Percentiles rank a stretch among this genome's conserved stretches.
These are phyloP conservation scores for Eutrigla gurnardus DNA, from an alignment of 2,797 vertebrate species.

Conservation along the genomic window DNA sequence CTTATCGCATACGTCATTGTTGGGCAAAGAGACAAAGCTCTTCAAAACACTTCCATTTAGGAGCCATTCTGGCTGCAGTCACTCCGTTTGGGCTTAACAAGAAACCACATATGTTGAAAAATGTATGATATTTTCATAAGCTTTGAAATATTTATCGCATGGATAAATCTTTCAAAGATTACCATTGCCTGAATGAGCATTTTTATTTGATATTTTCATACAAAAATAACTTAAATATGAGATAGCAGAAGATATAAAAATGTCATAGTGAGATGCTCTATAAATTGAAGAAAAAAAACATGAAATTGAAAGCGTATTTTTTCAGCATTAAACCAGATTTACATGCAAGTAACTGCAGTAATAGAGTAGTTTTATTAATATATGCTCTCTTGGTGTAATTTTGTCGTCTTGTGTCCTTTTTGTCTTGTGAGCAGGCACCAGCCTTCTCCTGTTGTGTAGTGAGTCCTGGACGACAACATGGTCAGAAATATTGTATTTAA, in stretches of 20 bases:
- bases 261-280: not conserved
- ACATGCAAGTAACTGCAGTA: not conserved
- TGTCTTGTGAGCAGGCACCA: too few relatives aligned
- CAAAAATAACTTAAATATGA: slow-evolving; percentile 6
- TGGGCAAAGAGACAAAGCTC: slow-evolving; percentile 9
- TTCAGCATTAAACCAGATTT: slow-evolving; percentile 1
- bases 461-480: not conserved
- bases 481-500: not conserved
- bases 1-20: not conserved
- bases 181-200: too few relatives aligned
- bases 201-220: slow-evolving; percentile 14
- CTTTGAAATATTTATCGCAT: too few relatives aligned
- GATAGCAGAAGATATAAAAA: not conserved
- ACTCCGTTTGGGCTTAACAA: not conserved
- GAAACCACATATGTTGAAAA: slow-evolving; percentile 36
- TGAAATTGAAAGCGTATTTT: not conserved
- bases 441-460: not conserved
- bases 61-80: slow-evolving; percentile 31
- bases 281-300: not conserved
- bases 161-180: too few relatives aligned
- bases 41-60: slow-evolving; percentile 22
- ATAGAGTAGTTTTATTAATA: too few relatives aligned
- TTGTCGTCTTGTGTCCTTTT: too few relatives aligned
- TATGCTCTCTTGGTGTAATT: not conserved
- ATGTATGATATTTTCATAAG: slow-evolving; percentile 22